These are phyloP conservation scores for Formica exsecta DNA, from an alignment of 1,140 invertebrate genomes.

Conservation along the genomic window DNA sequence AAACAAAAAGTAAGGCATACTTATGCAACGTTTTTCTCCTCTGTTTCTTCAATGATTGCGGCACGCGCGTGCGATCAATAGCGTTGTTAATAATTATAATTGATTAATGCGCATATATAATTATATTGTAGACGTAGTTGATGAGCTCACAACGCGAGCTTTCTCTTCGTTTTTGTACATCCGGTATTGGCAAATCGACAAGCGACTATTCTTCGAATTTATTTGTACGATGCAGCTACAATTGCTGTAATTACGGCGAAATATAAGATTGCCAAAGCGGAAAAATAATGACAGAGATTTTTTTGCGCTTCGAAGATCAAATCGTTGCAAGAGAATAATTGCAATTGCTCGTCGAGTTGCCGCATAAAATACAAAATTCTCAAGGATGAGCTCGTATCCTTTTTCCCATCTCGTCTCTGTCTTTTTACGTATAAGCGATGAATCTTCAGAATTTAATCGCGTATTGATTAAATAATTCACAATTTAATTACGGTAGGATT, in stretches of 20 bases:
- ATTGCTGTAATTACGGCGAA: slow-evolving; percentile 7
- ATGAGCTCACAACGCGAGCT: slow-evolving; percentile 57
- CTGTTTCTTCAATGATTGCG: slow-evolving; percentile 42
- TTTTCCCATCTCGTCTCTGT: background rate
- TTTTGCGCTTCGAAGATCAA: background rate
- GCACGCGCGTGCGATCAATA: background rate
- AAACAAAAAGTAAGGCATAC: background rate
- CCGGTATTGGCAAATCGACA: slow-evolving; percentile 39
- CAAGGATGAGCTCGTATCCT: slow-evolving; percentile 37
- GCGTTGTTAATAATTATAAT: slow-evolving; percentile 56
- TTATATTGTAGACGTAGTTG: slow-evolving; percentile 50
- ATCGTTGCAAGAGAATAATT: background rate
- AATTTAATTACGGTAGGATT: slow-evolving; percentile 3
- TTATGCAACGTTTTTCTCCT: slow-evolving; percentile 33
- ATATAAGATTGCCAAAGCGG: background rate
- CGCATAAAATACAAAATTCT: slow-evolving; percentile 31
- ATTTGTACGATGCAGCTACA: slow-evolving; percentile 1
- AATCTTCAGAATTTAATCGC: background rate
- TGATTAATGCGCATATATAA: slow-evolving; percentile 61
- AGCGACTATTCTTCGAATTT: slow-evolving; percentile 37
- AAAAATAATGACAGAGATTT: background rate
- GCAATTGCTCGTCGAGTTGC: slow-evolving; percentile 41
- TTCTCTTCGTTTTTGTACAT: slow-evolving; percentile 75
- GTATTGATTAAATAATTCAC: background rate
- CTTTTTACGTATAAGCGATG: slow-evolving; percentile 7